Evolutionary conservation across 64 coral and sea anemone species (phyloP).

Genomic region (Anthopleura sola): DNA sequence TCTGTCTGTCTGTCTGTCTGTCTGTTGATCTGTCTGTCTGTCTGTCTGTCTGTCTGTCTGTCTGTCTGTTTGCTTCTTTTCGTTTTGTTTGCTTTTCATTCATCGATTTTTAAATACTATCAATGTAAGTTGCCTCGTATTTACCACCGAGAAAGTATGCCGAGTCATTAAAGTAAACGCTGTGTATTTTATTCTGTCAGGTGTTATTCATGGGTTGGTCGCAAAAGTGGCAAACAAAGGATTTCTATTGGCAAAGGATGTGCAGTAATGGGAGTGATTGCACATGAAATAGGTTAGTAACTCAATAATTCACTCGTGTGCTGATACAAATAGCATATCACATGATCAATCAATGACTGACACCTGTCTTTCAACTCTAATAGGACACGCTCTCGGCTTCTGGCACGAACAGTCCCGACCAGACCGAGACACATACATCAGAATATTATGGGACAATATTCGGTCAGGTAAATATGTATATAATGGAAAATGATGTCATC

Average conservation of each 20-base stretch:
- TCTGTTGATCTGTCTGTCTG: no score
- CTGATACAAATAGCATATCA: background rate
- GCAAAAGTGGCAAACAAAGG: slow-evolving; percentile 2
- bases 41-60: no score
- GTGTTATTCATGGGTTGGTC: background rate
- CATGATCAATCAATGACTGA: background rate
- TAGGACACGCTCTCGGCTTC: slow-evolving; percentile 13
- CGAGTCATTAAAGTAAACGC: no score
- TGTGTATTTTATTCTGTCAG: background rate
- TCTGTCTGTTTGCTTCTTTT: no score
- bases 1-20: no score
- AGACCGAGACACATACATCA: slow-evolving; percentile 12
- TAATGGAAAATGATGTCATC: background rate
- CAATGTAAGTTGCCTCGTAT: no score
- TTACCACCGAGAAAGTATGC: no score
- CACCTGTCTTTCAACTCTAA: background rate
- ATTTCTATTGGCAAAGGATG: slow-evolving; percentile 16
- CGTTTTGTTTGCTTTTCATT: no score
- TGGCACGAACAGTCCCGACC: slow-evolving; percentile 21
- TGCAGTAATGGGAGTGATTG: slow-evolving; percentile 10
- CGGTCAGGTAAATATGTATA: background rate
- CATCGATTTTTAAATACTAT: no score
- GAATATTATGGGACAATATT: slow-evolving; percentile 8
- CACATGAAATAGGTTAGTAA: slow-evolving; percentile 19
- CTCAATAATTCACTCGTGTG: background rate